Evolutionary conservation across 2,888 invertebrate genomes (phyloP).

Genomic region (Tinea trinotella): DNA sequence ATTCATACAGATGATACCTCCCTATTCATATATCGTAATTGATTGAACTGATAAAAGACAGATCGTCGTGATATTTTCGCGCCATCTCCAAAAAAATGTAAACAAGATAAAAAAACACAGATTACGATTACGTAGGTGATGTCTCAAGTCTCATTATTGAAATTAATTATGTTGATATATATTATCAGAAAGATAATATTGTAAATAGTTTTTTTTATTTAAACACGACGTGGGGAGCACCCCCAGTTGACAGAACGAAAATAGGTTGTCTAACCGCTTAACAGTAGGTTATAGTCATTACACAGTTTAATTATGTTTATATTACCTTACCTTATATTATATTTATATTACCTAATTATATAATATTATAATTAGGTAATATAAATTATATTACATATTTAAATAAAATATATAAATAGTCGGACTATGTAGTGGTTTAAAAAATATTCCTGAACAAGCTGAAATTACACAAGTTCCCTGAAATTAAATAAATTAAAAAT

Average conservation of each 20-base stretch:
- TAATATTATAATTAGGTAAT: too few relatives aligned
- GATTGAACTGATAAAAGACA: conserved; percentile 1
- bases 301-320: too few relatives aligned
- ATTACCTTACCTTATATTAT: too few relatives aligned
- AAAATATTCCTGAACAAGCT: not conserved
- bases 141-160: not conserved
- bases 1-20: not conserved
- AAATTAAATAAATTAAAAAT: not conserved
- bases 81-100: not conserved
- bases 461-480: not conserved
- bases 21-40: conserved; percentile 9
- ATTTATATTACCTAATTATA: too few relatives aligned
- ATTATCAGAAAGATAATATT: conserved; percentile 1
- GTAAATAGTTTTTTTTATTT: not conserved
- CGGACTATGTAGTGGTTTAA: not conserved
- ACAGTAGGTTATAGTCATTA: too few relatives aligned
- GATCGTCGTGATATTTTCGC: conserved; percentile 4
- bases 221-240: not conserved
- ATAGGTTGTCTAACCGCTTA: too few relatives aligned
- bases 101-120: not conserved
- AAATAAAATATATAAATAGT: too few relatives aligned
- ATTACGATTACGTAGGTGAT: not conserved
- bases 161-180: not conserved
- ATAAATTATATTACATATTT: too few relatives aligned
- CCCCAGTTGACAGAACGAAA: not conserved